phyloP scores from a whole-genome alignment of 2,797 vertebrate genomes.

The Macropodus opercularis region DNA sequence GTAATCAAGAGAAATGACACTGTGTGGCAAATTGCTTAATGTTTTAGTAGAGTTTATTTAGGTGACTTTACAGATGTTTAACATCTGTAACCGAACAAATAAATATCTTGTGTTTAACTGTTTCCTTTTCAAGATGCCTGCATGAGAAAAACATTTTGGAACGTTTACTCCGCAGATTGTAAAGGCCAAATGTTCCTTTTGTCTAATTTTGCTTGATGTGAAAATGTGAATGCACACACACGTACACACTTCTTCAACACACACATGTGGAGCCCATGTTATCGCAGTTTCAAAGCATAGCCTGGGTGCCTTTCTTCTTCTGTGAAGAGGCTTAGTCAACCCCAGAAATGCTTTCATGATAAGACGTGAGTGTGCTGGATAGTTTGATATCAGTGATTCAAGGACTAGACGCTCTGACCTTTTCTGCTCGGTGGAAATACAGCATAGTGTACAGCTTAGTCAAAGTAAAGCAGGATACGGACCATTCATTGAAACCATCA shows the following conservation, averaged over 20 bases:
- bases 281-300: slow-evolving; percentile 81
- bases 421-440: slow-evolving; percentile 35
- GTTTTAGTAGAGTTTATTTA: slow-evolving; percentile 11
- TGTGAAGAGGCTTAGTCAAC: slow-evolving; percentile 70
- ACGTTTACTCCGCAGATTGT: slow-evolving; percentile 11
- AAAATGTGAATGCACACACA: slow-evolving; percentile 38
- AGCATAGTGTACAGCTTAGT: neutral
- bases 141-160: slow-evolving; percentile 8
- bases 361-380: slow-evolving; percentile 60
- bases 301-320: slow-evolving; percentile 49
- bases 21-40: slow-evolving; percentile 20
- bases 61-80: slow-evolving; percentile 17
- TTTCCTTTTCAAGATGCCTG: slow-evolving; percentile 10
- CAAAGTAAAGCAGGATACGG: neutral
- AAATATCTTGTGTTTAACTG: neutral
- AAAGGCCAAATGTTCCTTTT: slow-evolving; percentile 16
- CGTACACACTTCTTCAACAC: slow-evolving; percentile 45
- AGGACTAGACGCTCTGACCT: slow-evolving; percentile 56
- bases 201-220: slow-evolving; percentile 26
- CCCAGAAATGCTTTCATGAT: slow-evolving; percentile 79
- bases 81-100: slow-evolving; percentile 25
- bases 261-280: slow-evolving; percentile 75
- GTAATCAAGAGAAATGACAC: slow-evolving; percentile 18
- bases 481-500: neutral
- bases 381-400: slow-evolving; percentile 65